Evolutionary conservation across 2,888 invertebrate species (phyloP), one percentile per base, ranked within the genome.

Genomic region (Hirtodrosophila histrioides): DNA sequence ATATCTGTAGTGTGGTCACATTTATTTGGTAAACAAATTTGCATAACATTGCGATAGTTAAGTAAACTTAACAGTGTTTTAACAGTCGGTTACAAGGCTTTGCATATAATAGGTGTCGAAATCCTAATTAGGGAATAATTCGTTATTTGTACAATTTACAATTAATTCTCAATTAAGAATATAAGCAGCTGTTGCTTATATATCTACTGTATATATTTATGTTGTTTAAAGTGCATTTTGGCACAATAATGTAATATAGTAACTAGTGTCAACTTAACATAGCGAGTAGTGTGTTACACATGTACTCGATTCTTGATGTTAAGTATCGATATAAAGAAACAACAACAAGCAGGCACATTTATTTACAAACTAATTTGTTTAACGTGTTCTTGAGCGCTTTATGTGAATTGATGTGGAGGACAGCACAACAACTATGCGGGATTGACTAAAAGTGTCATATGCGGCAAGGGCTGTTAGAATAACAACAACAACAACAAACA

Each of bases 311-410:
- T 31, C 11, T 35, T 27, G 10, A 9, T 12, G 12, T 7, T 4
- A 43, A 23, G 40, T 54, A 73, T 70, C 73, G 76, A 66, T 70
- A 41, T 6, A 11, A 12, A 7, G 4, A 27, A 29, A 53, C 10
- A 70, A 67, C 35, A 57, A 61, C 29, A 49, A 31, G 24, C 11
- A 23, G 37, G 45, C 50, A 73, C 56, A 75, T 76, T 73, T 73
- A 74, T 74, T 74, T 74, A 74, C 73, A 76, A 74, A 76, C 33
- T 46, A 54, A 57, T 57, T 73, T 58, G 66, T 55, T 71, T 61
- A 76, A 70, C 50, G 76, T 70, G 76, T 66, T 50, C 60, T 41
- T 62, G 61, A 53, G 57, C 56, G 65, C 66, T 44, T 48, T 36
- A 50, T 61, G 56, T 29, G 60, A 70, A 51, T 66, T 65, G 45